Conservation (phyloP, 2,113 vertebrate genomes). For the Neodon shergylaensis region DNA sequence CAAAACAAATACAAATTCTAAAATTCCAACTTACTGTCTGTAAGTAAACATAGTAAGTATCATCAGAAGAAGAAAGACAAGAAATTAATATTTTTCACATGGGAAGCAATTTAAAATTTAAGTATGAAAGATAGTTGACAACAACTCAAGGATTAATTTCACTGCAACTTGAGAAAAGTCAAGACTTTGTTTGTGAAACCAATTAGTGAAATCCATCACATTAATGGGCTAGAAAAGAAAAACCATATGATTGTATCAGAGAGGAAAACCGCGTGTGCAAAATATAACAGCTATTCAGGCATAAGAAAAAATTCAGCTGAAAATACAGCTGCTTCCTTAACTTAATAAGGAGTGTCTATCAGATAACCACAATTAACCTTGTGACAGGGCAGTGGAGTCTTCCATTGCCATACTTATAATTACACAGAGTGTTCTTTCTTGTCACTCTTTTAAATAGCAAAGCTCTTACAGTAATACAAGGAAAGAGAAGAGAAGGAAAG, state of each 20-base stretch:
- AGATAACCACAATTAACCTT: neutral
- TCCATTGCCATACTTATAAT: neutral
- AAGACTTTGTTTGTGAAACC: neutral
- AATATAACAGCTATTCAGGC: neutral
- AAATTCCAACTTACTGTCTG: neutral
- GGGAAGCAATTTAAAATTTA: slow-evolving; percentile 15
- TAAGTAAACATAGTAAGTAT: neutral
- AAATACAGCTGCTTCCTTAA: neutral
- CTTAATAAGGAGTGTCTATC: neutral
- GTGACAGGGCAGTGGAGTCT: neutral
- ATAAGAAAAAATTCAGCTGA: neutral
- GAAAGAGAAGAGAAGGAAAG: neutral
- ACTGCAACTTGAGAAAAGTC: neutral
- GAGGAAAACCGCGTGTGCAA: neutral
- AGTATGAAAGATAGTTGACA: neutral
- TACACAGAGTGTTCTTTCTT: neutral
- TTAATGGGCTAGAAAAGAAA: neutral
- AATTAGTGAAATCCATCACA: neutral
- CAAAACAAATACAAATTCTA: neutral
- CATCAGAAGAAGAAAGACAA: neutral
- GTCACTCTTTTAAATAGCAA: neutral
- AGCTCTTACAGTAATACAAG: neutral
- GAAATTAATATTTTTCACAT: neutral
- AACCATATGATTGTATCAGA: neutral
- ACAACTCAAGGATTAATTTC: neutral